Evolutionary conservation across 2,888 invertebrate species (phyloP).

Genomic region (Rhagonycha fulva): DNA sequence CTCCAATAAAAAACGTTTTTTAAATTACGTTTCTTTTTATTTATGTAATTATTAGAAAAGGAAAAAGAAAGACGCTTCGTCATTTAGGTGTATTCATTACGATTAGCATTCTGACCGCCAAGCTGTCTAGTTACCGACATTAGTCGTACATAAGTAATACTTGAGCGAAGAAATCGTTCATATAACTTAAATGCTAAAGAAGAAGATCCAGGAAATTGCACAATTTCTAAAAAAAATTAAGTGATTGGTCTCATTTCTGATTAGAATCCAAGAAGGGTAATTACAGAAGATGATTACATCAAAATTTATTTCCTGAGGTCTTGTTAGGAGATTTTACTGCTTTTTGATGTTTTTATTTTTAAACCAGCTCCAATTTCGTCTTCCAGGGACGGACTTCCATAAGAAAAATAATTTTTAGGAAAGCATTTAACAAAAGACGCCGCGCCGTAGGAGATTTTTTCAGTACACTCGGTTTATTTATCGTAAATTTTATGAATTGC

Average conservation of each 20-base stretch:
- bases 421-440: too few species aligned
- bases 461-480: too few species aligned
- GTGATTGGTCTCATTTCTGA: neutral
- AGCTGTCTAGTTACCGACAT: neutral
- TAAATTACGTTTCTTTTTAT: neutral
- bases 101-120: constrained; percentile 2
- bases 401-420: too few species aligned
- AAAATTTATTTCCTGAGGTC: neutral
- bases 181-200: neutral
- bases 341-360: too few species aligned
- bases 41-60: neutral
- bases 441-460: too few species aligned
- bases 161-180: neutral
- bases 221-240: neutral
- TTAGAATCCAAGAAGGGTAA: neutral
- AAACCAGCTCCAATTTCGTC: too few species aligned
- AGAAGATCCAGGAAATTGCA: neutral
- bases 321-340: neutral
- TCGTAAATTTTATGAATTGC: too few species aligned
- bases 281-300: neutral
- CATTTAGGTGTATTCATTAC: neutral
- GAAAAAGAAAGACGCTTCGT: neutral
- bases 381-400: too few species aligned
- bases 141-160: neutral
- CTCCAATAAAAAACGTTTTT: neutral